phyloP scores from a whole-genome alignment of 1,140 invertebrate genomes.

The Galleria mellonella region DNA sequence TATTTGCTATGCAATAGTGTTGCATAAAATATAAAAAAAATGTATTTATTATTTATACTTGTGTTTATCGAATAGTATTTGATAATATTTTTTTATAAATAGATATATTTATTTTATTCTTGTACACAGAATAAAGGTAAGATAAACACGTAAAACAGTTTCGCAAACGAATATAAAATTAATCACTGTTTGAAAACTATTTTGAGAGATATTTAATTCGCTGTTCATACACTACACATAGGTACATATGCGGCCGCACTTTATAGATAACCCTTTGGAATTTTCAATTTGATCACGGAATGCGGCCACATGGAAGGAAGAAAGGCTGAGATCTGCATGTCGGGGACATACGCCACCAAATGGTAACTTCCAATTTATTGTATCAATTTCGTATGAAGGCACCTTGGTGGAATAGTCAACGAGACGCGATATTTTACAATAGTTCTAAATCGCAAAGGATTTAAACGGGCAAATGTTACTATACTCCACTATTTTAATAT shows the following conservation, averaged over 20 bases:
- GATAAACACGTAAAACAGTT: too few species aligned
- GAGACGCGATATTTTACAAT: neutral
- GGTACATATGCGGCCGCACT: conserved; percentile 2
- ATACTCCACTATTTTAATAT: too few species aligned
- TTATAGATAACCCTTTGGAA: conserved; percentile 26
- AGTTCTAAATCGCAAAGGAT: too few species aligned
- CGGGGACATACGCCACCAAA: conserved; percentile 15
- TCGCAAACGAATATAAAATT: too few species aligned
- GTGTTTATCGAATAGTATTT: too few species aligned
- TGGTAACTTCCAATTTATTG: conserved; percentile 26
- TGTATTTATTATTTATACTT: too few species aligned
- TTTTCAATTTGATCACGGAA: conserved; percentile 53
- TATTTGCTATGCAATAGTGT: too few species aligned
- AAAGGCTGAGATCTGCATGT: conserved; percentile 47
- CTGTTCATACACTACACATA: neutral
- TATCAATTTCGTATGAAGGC: conserved; percentile 27
- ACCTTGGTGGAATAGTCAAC: conserved; percentile 12
- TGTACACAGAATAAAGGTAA: too few species aligned
- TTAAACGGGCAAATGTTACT: too few species aligned
- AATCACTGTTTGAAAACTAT: conserved; percentile 3
- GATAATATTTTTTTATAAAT: too few species aligned
- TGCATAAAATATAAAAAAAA: too few species aligned
- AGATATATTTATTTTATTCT: too few species aligned
- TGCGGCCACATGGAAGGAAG: conserved; percentile 27
- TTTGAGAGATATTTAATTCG: conserved; percentile 6